Evolutionary conservation across 2,888 invertebrate genomes (phyloP).

Genomic region (Leptinotarsa haldemani): DNA sequence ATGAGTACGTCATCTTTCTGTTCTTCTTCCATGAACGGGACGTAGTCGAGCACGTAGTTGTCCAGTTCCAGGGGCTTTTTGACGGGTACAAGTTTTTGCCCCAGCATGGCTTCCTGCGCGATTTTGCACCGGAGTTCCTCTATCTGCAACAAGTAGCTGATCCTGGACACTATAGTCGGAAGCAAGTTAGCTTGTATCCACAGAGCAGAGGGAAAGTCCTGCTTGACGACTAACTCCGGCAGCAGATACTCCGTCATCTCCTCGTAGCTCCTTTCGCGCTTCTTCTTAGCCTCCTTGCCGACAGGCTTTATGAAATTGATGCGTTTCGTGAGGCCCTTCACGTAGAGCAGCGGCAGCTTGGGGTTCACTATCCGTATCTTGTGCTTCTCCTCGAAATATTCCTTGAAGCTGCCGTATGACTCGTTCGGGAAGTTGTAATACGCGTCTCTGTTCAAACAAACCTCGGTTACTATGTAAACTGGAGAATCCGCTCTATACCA

Average conservation of each 20-base stretch:
- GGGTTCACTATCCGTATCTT: slow-evolving; percentile 72
- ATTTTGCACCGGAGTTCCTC: slow-evolving; percentile 71
- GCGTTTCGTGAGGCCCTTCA: slow-evolving; percentile 74
- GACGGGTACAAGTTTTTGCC: slow-evolving; percentile 50
- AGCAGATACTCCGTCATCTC: slow-evolving; percentile 78
- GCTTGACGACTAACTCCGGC: slow-evolving; percentile 86
- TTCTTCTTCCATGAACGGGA: slow-evolving; percentile 47
- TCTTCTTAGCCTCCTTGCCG: slow-evolving; percentile 59
- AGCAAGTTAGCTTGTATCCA: slow-evolving; percentile 89
- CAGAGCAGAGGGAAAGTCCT: slow-evolving; percentile 77
- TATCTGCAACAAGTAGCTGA: slow-evolving; percentile 76
- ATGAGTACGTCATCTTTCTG: slow-evolving; percentile 35
- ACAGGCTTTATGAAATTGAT: slow-evolving; percentile 70
- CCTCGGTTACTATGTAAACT: slow-evolving; percentile 75
- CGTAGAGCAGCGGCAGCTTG: slow-evolving; percentile 84
- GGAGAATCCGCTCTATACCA: slow-evolving; percentile 72
- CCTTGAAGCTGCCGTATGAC: slow-evolving; percentile 73
- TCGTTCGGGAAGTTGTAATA: slow-evolving; percentile 74
- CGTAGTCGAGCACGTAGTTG: slow-evolving; percentile 53
- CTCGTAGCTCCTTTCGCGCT: slow-evolving; percentile 66
- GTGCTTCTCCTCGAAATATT: slow-evolving; percentile 85
- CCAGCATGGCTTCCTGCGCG: slow-evolving; percentile 57
- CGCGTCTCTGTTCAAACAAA: slow-evolving; percentile 74
- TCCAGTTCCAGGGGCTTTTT: slow-evolving; percentile 60
- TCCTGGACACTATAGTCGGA: slow-evolving; percentile 86